Evolutionary conservation across 2,888 invertebrate genomes (phyloP), one percentile per base, ranked within the genome.

Genomic region (Oscheius sp.): DNA sequence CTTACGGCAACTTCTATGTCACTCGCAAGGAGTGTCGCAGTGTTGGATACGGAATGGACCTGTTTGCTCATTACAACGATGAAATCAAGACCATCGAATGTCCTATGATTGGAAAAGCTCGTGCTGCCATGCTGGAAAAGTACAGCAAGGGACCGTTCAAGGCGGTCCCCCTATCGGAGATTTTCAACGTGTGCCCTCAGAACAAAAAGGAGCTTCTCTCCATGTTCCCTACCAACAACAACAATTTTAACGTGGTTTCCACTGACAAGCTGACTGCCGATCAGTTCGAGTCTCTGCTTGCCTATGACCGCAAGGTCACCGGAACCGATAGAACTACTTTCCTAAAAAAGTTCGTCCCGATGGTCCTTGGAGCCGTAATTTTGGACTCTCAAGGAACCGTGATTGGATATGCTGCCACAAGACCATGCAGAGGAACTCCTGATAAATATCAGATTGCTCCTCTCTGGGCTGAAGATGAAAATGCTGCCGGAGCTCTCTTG

Each of bases 91-190:
- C 13, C n/a, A 63, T 63, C 32, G 63, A 63, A 2, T 2, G 63
- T 5, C 48, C 63, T 7, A 47, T 63, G 21, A 63, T 63, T 5
- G 63, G 21, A 11, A 63, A 63, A 48, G 63, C 63, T 32, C 47
- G 60, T 60, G 63, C 63, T 21, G 42, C 63, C 13, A 63, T 63
- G 63, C 13, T 63, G 13, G 63, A 50, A 29, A 63, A 63, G n/a
- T 63, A 63, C 48, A 2, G 47, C 47, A 63, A 42, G 9, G 63
- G 63, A 7, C 63, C 63, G n/a, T 10, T 63, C 9, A n/a, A 63
- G n/a, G 63, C 63, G n/a, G 29, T 3, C 29, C 63, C 63, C 5
- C 63, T 63, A 3, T 63, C 47, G 21, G 63, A 63, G 48, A 48
- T 63, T 1, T 50, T 48, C 48, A 63, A 63, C 50, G 63, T 63